Percentiles rank a stretch among this genome's conserved stretches.
phyloP scores from a whole-genome alignment of 2,113 vertebrate genomes.

The Origma solitaria region DNA sequence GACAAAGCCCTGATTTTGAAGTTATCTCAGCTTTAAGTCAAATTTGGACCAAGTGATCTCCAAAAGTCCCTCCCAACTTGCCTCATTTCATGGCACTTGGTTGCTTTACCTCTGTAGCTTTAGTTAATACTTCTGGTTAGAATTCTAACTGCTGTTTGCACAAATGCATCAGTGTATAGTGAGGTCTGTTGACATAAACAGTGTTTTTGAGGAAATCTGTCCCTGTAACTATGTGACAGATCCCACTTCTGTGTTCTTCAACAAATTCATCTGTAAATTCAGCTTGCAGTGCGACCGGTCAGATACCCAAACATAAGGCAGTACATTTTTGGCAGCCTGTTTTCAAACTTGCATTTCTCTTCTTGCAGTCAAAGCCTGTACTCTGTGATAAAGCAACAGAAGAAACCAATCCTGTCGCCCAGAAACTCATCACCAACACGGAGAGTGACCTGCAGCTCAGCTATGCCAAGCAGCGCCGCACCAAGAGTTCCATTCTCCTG shows the following conservation, averaged over 20 bases:
- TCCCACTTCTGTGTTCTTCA: background rate
- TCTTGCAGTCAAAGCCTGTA: slow-evolving; percentile 83
- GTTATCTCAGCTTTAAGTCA: background rate
- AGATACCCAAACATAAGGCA: background rate
- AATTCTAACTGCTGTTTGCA: background rate
- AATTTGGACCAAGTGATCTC: background rate
- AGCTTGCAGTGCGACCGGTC: background rate
- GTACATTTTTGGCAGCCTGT: background rate
- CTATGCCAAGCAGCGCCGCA: slow-evolving; percentile 92
- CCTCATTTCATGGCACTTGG: background rate
- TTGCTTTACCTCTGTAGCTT: background rate
- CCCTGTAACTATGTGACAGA: background rate
- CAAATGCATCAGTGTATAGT: background rate
- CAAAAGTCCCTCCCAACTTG: background rate
- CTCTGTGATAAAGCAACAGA: slow-evolving; percentile 87
- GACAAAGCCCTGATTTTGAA: background rate
- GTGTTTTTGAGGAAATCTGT: background rate
- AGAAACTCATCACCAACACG: slow-evolving; percentile 94
- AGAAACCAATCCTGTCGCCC: slow-evolving; percentile 85
- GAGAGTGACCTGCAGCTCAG: slow-evolving; percentile 93
- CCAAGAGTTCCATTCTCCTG: slow-evolving; percentile 89
- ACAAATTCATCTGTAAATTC: background rate
- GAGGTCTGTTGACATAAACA: background rate
- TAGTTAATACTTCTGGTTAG: background rate
- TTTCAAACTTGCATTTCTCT: background rate